Evolutionary conservation across 2,888 invertebrate species (phyloP).

Genomic region (Cephalotes varians): DNA sequence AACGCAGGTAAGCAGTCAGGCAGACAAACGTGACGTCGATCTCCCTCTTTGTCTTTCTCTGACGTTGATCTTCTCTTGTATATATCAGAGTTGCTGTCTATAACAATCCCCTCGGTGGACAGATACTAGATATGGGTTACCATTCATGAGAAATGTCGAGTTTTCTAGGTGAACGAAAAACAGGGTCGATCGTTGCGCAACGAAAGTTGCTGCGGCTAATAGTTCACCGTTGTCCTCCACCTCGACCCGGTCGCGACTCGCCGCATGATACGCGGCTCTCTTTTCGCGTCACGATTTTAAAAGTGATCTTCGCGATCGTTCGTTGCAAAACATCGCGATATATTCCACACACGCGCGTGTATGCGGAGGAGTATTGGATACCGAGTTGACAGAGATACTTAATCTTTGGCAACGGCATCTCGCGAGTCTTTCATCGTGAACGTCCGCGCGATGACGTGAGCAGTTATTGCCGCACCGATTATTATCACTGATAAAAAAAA

Average conservation of each 20-base stretch:
- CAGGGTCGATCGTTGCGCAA: constrained; percentile 76
- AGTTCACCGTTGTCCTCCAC: constrained; percentile 52
- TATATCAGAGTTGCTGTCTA: neutral
- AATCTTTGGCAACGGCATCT: neutral
- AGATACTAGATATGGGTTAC: constrained; percentile 44
- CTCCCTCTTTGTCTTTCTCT: neutral
- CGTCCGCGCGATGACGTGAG: constrained; percentile 11
- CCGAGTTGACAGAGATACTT: neutral
- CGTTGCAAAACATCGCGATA: neutral
- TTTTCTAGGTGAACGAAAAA: constrained; percentile 69
- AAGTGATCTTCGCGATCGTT: neutral
- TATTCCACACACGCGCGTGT: neutral
- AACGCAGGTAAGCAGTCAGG: neutral
- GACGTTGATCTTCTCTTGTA: neutral
- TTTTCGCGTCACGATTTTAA: constrained; percentile 10
- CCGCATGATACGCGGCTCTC: neutral
- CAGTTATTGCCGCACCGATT: constrained; percentile 14
- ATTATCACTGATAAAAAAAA: neutral
- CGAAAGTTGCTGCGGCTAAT: constrained; percentile 71
- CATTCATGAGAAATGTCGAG: constrained; percentile 60
- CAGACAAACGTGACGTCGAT: neutral
- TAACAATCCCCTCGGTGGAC: constrained; percentile 21
- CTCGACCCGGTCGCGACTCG: neutral
- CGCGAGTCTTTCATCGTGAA: neutral
- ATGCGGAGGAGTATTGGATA: constrained; percentile 15